phyloP scores from a whole-genome alignment of 2,888 invertebrate genomes.

The Teinopalpus imperialis region DNA sequence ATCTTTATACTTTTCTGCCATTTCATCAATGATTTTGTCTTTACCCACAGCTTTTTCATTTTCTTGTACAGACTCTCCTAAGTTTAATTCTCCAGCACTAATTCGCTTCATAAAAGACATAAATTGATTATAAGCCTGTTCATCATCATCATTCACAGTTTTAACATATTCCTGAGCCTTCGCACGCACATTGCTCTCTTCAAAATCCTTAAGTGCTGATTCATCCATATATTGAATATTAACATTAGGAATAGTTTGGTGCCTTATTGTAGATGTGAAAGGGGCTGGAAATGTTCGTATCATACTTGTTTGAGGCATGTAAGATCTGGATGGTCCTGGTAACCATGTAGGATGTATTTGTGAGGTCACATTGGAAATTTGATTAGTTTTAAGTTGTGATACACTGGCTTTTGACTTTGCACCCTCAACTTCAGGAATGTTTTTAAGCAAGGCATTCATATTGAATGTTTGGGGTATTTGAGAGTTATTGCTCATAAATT shows the following conservation, averaged over 20 bases:
- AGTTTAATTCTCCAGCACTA: slow-evolving; percentile 84
- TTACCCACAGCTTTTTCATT: slow-evolving; percentile 61
- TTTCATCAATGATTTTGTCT: slow-evolving; percentile 70
- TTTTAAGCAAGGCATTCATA: slow-evolving; percentile 92
- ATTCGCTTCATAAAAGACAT: slow-evolving; percentile 92
- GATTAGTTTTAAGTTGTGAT: slow-evolving; percentile 62
- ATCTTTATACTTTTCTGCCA: slow-evolving; percentile 85
- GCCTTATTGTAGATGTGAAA: slow-evolving; percentile 42
- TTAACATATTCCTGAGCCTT: slow-evolving; percentile 83
- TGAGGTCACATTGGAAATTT: slow-evolving; percentile 38
- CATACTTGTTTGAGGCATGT: slow-evolving; percentile 48
- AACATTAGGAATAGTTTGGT: slow-evolving; percentile 49
- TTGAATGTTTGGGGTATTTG: slow-evolving; percentile 88
- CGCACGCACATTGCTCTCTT: slow-evolving; percentile 70
- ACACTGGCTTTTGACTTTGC: slow-evolving; percentile 32
- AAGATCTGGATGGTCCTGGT: slow-evolving; percentile 56
- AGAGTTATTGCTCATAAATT: slow-evolving; percentile 85
- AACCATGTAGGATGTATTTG: slow-evolving; percentile 50
- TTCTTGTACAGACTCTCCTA: slow-evolving; percentile 71
- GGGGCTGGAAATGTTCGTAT: slow-evolving; percentile 47
- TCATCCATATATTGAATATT: slow-evolving; percentile 69
- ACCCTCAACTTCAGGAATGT: slow-evolving; percentile 88
- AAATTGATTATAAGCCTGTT: slow-evolving; percentile 89
- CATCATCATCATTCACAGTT: slow-evolving; percentile 82
- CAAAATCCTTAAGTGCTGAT: slow-evolving; percentile 44